Evolutionary conservation across 2,888 invertebrate species (phyloP), one percentile per base, ranked within the genome.

Genomic region (Dastarcus helophoroides): DNA sequence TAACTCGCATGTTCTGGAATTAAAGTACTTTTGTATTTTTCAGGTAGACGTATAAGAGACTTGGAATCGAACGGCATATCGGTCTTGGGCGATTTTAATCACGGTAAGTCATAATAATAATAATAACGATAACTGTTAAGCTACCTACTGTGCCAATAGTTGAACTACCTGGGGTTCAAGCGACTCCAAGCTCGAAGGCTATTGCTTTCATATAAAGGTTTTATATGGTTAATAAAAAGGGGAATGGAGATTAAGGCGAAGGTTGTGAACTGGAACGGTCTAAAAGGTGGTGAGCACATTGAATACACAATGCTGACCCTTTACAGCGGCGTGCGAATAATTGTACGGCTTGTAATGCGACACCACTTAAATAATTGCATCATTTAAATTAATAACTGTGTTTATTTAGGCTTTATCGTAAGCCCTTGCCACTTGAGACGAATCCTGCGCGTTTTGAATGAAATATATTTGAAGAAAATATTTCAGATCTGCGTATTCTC

Each of bases 71-170:
- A 60, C 47, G 59, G 60, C 37, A 58, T 63, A 49, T 55, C 61
- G 40, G 54, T 57, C 34, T 47, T 59, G 32, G 60, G 56, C 41
- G 61, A 62, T 50, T 60, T 60, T 56, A 63, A 59, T 58, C 60
- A 58, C 45, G 62, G 63, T 63, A 52, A 56, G 62, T 53, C 46
- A 44, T 53, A 48, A 48, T 45, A 45, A 48, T 50, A 52, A 50
- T 51, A 38, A 42, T 48, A 47, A 50, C n/a, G n/a, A n/a, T n/a
- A n/a, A n/a, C n/a, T n/a, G n/a, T n/a, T n/a, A n/a, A n/a, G n/a
- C n/a, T n/a, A n/a, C n/a, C n/a, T n/a, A n/a, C n/a, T n/a, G n/a
- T n/a, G n/a, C n/a, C n/a, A n/a, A n/a, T n/a, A n/a, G n/a, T n/a
- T n/a, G n/a, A n/a, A n/a, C n/a, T n/a, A n/a, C n/a, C n/a, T n/a